Evolutionary conservation across 1,140 invertebrate genomes (phyloP).

Genomic region (Drosophila willistoni): DNA sequence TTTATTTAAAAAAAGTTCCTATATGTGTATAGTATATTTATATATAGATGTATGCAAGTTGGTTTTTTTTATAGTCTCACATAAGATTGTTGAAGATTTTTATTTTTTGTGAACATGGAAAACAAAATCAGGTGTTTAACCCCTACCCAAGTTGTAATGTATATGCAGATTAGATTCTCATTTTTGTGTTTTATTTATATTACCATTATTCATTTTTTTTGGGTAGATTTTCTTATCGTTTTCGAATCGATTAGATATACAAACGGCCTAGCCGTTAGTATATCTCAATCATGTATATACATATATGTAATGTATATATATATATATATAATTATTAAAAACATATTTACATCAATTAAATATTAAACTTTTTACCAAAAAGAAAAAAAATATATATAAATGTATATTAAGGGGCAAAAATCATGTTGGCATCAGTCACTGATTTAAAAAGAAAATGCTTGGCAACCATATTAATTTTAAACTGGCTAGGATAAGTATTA

Average conservation of each 20-base stretch:
- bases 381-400: too few relatives aligned
- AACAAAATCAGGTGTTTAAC: constrained; percentile 48
- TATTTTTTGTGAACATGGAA: constrained; percentile 29
- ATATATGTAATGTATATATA: not conserved
- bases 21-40: constrained; percentile 48
- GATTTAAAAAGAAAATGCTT: constrained; percentile 4
- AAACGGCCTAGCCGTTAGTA: constrained; percentile 65
- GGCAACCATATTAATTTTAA: constrained; percentile 6
- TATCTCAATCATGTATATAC: constrained; percentile 48
- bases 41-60: constrained; percentile 26
- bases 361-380: constrained; percentile 6
- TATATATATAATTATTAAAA: constrained; percentile 53
- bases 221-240: constrained; percentile 5
- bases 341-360: constrained; percentile 65
- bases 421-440: constrained; percentile 8
- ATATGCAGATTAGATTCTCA: constrained; percentile 45
- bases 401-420: not conserved
- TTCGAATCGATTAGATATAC: constrained; percentile 44
- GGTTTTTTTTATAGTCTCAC: constrained; percentile 56
- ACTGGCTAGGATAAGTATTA: constrained; percentile 9
- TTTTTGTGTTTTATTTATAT: not conserved
- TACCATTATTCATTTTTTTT: not conserved
- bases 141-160: constrained; percentile 59
- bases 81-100: constrained; percentile 68
- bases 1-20: constrained; percentile 51